These are phyloP conservation scores for Betta splendens DNA, from an alignment of 2,797 vertebrate genomes.

Conservation along the genomic window DNA sequence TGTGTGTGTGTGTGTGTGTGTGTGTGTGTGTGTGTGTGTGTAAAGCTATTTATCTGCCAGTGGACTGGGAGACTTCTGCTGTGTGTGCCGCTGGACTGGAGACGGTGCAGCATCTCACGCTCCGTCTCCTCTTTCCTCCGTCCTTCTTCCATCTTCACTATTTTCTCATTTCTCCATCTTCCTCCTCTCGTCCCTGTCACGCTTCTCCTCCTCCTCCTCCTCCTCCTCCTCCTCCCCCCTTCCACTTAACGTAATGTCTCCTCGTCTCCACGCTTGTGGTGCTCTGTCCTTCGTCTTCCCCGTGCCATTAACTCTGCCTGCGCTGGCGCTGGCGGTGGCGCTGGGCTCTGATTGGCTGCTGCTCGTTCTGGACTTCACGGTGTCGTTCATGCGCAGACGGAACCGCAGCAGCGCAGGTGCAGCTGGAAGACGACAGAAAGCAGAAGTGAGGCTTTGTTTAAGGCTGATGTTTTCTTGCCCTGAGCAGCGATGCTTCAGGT, in stretches of 20 bases:
- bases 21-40: conserved; percentile 30
- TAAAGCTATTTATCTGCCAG: conserved; percentile 66
- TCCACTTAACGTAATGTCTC: conserved; percentile 36
- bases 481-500: too few relatives aligned
- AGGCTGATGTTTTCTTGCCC: too few relatives aligned
- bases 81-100: conserved; percentile 56
- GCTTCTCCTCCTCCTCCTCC: neutral
- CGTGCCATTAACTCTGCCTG: conserved; percentile 57
- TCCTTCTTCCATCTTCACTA: conserved; percentile 15
- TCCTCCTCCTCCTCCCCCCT: neutral
- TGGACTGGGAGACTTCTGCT: conserved; percentile 57
- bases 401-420: conserved; percentile 5
- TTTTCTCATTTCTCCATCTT: conserved; percentile 15
- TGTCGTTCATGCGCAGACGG: conserved; percentile 24
- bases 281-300: conserved; percentile 51
- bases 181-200: neutral
- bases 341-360: conserved; percentile 55
- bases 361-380: neutral
- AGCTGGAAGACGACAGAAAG: too few relatives aligned
- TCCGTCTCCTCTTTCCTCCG: conserved; percentile 31
- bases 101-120: conserved; percentile 55
- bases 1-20: conserved; percentile 29
- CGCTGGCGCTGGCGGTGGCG: conserved; percentile 42
- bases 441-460: too few relatives aligned
- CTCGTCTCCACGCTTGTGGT: conserved; percentile 45